These are phyloP conservation scores for Teleogryllus oceanicus DNA, from an alignment of 2,888 invertebrate genomes.

Conservation along the genomic window DNA sequence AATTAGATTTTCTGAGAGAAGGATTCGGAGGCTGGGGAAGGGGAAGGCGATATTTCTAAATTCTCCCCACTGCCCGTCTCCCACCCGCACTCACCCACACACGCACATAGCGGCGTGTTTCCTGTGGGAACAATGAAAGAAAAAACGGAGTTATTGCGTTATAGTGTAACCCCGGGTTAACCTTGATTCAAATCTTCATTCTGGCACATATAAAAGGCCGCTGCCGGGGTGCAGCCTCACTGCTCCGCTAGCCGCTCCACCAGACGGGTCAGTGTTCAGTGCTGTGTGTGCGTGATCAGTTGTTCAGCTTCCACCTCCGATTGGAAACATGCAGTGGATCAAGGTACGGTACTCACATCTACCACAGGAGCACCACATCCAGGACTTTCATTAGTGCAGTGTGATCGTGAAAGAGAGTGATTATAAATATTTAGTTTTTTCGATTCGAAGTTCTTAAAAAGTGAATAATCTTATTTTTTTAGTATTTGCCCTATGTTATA, in stretches of 20 bases:
- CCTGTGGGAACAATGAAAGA: conserved; percentile 6
- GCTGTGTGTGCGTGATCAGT: not conserved
- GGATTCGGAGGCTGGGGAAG: not conserved
- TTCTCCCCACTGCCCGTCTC: no score
- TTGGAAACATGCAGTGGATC: not conserved
- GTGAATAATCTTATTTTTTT: no score
- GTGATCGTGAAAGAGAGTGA: not conserved
- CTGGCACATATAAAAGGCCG: not conserved
- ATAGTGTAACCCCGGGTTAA: not conserved
- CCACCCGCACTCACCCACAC: not conserved
- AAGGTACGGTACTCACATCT: not conserved
- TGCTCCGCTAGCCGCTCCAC: not conserved
- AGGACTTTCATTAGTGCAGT: not conserved
- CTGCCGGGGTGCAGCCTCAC: not conserved
- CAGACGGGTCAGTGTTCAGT: not conserved
- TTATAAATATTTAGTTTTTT: no score
- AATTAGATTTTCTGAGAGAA: not conserved
- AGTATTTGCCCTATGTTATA: no score
- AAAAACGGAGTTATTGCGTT: not conserved
- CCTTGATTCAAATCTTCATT: conserved; percentile 7
- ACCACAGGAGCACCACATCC: no score
- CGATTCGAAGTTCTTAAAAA: no score
- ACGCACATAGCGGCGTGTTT: not conserved
- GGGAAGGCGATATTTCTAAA: not conserved
- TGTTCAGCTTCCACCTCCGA: not conserved